These are phyloP conservation scores for Cacoxenus indagator DNA, from an alignment of 2,888 invertebrate genomes.

Conservation along the genomic window DNA sequence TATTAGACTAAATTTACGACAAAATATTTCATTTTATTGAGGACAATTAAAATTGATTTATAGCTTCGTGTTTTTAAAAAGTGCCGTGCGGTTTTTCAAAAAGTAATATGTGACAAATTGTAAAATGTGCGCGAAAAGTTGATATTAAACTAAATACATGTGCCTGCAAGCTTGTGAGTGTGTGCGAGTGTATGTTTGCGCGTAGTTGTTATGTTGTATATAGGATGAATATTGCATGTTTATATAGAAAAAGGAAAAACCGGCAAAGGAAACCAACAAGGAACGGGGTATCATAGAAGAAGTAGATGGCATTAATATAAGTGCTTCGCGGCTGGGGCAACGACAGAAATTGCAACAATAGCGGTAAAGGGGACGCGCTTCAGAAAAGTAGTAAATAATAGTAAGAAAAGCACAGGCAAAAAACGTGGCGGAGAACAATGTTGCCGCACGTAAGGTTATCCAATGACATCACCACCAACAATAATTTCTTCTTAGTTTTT, in stretches of 20 bases:
- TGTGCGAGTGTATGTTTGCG: neutral
- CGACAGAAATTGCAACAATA: too few species aligned
- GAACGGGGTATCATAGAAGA: constrained; percentile 4
- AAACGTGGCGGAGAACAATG: constrained; percentile 18
- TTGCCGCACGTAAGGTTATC: constrained; percentile 25
- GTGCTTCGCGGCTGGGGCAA: constrained; percentile 42
- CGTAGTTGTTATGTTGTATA: neutral
- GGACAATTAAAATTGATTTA: constrained; percentile 38
- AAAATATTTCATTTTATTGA: constrained; percentile 33
- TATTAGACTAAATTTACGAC: constrained; percentile 46
- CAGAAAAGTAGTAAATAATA: constrained; percentile 20
- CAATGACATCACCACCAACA: constrained; percentile 35
- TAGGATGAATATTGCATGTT: neutral
- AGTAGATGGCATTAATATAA: constrained; percentile 43
- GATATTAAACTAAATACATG: constrained; percentile 25
- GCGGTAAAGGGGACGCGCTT: constrained; percentile 29
- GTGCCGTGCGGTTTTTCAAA: constrained; percentile 27
- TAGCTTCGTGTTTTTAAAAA: constrained; percentile 25
- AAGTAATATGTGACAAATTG: neutral
- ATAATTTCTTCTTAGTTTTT: constrained; percentile 42
- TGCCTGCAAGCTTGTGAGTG: neutral
- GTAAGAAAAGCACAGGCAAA: neutral
- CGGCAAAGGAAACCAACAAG: constrained; percentile 33
- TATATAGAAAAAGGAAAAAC: constrained; percentile 24
- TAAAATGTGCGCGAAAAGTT: constrained; percentile 39